phyloP scores from a whole-genome alignment of 2,888 invertebrate species.

The Dasypolia templi region DNA sequence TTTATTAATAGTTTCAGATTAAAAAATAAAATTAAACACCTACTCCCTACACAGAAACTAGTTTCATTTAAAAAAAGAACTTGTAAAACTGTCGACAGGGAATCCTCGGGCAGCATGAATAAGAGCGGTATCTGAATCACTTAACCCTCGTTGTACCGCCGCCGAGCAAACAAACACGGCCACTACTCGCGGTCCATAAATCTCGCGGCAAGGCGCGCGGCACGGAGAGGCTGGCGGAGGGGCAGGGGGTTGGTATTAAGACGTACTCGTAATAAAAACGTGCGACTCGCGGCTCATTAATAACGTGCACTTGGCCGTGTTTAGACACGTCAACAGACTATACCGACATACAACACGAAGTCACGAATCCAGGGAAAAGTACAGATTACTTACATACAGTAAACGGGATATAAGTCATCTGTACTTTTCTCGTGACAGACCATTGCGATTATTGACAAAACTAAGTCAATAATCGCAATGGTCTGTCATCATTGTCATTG shows the following conservation, averaged over 20 bases:
- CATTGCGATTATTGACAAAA: background rate
- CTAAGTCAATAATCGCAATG: too few species aligned
- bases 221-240: background rate
- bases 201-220: conserved; percentile 30
- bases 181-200: conserved; percentile 51
- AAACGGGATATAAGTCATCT: too few species aligned
- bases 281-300: conserved; percentile 62
- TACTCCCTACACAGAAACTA: conserved; percentile 11
- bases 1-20: background rate
- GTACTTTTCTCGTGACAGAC: too few species aligned
- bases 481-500: too few species aligned
- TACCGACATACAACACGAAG: background rate
- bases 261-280: conserved; percentile 60
- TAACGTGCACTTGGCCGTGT: conserved; percentile 44
- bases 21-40: background rate
- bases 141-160: conserved; percentile 47
- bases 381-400: background rate
- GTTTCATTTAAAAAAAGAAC: conserved; percentile 25
- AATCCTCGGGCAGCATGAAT: conserved; percentile 20
- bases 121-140: conserved; percentile 58
- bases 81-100: conserved; percentile 39
- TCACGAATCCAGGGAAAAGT: background rate
- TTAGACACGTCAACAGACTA: background rate
- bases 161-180: conserved; percentile 40
- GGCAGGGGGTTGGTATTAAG: conserved; percentile 42